phyloP scores from a whole-genome alignment of 2,797 vertebrate species.

The Coregonus ussuriensis region DNA sequence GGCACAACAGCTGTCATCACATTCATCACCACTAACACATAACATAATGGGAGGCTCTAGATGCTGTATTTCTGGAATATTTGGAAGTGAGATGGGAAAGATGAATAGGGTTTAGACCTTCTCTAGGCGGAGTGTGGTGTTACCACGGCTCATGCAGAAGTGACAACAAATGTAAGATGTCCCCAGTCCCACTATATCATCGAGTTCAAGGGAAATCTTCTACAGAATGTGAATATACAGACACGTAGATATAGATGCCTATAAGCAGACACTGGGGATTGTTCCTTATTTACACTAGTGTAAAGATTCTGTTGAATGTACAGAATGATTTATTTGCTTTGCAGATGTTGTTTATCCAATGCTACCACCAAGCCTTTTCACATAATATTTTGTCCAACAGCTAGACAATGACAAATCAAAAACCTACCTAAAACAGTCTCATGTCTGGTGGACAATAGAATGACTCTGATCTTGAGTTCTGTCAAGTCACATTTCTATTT shows the following conservation, averaged over 20 bases:
- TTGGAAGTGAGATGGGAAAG: neutral
- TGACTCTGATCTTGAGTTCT: neutral
- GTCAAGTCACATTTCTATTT: neutral
- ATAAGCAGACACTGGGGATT: neutral
- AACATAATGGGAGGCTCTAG: neutral
- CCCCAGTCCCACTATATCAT: neutral
- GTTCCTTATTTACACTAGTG: neutral
- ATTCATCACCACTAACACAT: neutral
- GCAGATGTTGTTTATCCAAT: neutral
- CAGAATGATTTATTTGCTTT: neutral
- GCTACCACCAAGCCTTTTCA: neutral
- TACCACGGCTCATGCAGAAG: neutral
- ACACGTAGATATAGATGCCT: too few relatives aligned
- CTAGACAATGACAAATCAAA: neutral
- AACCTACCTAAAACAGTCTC: neutral
- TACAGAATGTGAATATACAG: neutral
- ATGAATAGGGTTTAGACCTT: neutral
- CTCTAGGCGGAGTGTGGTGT: constrained; percentile 2
- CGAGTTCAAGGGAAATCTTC: neutral
- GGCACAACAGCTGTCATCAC: neutral
- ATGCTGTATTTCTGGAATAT: neutral
- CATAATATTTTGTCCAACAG: neutral
- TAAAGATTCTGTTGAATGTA: neutral
- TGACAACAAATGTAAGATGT: neutral
- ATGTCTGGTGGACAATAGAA: neutral